Evolutionary conservation across 92 coral and sea anemone genomes (phyloP).

Genomic region (Phymanthus crucifer): DNA sequence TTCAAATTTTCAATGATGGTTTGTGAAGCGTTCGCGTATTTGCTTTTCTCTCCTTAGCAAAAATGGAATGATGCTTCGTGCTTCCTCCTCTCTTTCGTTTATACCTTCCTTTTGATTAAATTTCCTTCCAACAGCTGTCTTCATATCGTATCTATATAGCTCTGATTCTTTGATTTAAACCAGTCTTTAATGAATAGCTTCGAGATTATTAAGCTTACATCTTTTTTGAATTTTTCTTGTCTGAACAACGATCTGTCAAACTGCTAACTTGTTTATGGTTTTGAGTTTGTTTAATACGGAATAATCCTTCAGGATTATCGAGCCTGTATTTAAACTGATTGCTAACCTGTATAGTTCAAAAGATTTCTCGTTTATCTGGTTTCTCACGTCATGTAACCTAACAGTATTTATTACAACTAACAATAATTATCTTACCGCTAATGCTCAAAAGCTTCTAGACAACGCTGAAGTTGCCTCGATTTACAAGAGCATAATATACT

Average conservation of each 20-base stretch:
- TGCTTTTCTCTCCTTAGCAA: slow-evolving; percentile 29
- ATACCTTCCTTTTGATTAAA: not conserved
- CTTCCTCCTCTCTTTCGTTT: not conserved
- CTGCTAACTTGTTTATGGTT: not conserved
- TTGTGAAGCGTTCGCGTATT: not conserved
- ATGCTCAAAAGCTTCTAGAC: too few relatives aligned
- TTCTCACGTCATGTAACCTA: not conserved
- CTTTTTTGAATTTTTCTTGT: not conserved
- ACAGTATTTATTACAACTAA: not conserved
- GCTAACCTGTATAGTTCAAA: slow-evolving; percentile 3
- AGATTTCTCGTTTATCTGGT: not conserved
- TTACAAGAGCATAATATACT: not conserved
- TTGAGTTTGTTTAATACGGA: slow-evolving; percentile 1
- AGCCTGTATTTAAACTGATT: not conserved
- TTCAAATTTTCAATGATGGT: slow-evolving; percentile 9
- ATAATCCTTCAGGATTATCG: slow-evolving; percentile 6
- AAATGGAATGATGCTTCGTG: slow-evolving; percentile 14
- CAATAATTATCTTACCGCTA: too few relatives aligned
- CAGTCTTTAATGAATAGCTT: not conserved
- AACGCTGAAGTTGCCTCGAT: too few relatives aligned
- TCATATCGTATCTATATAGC: not conserved
- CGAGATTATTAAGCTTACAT: not conserved
- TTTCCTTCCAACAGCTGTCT: not conserved
- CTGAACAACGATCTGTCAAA: not conserved
- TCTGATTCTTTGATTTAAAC: not conserved